Conservation (phyloP, 2,888 invertebrate species). For the Mesochorus sp. region DNA sequence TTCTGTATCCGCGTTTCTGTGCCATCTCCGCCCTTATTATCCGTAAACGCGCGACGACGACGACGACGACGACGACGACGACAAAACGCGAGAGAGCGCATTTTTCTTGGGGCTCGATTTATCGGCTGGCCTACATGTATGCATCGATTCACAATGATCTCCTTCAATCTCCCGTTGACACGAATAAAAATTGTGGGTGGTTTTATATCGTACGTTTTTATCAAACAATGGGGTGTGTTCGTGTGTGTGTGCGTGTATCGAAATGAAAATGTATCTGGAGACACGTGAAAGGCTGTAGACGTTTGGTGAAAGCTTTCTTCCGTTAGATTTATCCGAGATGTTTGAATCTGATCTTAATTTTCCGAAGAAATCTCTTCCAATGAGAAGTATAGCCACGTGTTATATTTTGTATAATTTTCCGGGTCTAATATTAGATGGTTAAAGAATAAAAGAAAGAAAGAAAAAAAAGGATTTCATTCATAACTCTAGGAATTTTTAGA, state of each 20-base stretch:
- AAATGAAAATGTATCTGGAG: background rate
- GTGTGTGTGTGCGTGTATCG: background rate
- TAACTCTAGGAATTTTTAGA: background rate
- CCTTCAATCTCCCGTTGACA: conserved; percentile 12
- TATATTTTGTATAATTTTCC: background rate
- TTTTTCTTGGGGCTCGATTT: conserved; percentile 47
- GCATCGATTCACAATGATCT: conserved; percentile 46
- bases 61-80: conserved; percentile 24
- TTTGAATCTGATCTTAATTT: too few relatives aligned
- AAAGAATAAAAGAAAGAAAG: background rate
- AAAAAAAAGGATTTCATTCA: conserved; percentile 64
- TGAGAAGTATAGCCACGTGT: too few relatives aligned
- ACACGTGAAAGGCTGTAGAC: too few relatives aligned
- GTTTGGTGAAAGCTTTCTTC: too few relatives aligned
- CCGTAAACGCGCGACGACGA: conserved; percentile 4
- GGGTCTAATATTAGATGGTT: too few relatives aligned
- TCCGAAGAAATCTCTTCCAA: too few relatives aligned
- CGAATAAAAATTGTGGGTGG: conserved; percentile 43
- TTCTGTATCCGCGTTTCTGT: conserved; percentile 29
- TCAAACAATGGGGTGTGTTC: background rate
- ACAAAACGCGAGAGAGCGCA: conserved; percentile 33
- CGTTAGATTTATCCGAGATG: too few relatives aligned
- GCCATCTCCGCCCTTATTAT: conserved; percentile 44
- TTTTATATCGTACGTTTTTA: conserved; percentile 2
- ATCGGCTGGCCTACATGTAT: conserved; percentile 13